Evolutionary conservation across 2,888 invertebrate species (phyloP).

Genomic region (Aethes cnicana): DNA sequence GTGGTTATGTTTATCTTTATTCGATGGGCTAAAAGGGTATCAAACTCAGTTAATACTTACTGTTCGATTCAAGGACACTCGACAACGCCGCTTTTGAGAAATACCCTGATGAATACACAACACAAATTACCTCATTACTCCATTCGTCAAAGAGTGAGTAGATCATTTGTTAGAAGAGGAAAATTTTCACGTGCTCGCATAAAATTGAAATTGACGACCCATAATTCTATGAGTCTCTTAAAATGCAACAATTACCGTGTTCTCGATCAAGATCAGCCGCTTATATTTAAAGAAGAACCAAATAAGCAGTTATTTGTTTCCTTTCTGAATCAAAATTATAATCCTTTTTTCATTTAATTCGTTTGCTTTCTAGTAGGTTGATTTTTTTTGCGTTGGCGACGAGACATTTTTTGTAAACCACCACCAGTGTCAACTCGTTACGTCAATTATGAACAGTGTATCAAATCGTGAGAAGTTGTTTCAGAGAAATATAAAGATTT

Average conservation of each 20-base stretch:
- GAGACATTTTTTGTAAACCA: slow-evolving; percentile 12
- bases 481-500: slow-evolving; percentile 4
- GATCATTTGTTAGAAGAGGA: slow-evolving; percentile 26
- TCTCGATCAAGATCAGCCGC: neutral
- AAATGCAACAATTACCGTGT: slow-evolving; percentile 11
- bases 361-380: slow-evolving; percentile 15
- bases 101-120: slow-evolving; percentile 21
- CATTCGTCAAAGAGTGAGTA: slow-evolving; percentile 24
- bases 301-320: no score
- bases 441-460: neutral
- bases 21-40: slow-evolving; percentile 1
- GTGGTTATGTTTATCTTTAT: no score
- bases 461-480: slow-evolving; percentile 15
- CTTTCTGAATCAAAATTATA: no score
- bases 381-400: slow-evolving; percentile 6
- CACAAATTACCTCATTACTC: slow-evolving; percentile 26
- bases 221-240: slow-evolving; percentile 11
- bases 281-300: slow-evolving; percentile 5
- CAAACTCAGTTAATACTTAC: slow-evolving; percentile 5
- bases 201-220: slow-evolving; percentile 16
- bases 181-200: slow-evolving; percentile 22
- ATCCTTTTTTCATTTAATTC: slow-evolving; percentile 17
- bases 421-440: slow-evolving; percentile 9
- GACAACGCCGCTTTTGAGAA: slow-evolving; percentile 18
- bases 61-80: neutral